phyloP scores from a whole-genome alignment of 2,797 vertebrate species.

The Pelodytes ibericus region DNA sequence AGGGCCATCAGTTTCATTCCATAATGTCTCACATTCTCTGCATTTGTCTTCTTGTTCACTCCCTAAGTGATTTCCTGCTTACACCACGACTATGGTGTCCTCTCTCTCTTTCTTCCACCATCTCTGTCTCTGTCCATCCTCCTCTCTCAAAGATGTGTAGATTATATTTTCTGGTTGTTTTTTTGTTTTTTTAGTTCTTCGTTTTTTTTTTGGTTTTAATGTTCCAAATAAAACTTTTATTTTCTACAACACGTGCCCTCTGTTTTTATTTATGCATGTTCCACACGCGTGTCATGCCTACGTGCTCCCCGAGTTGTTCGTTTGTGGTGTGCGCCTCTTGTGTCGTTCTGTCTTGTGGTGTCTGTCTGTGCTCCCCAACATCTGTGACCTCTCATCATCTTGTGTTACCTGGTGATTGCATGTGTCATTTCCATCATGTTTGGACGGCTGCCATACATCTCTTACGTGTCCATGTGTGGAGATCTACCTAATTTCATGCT shows the following conservation, averaged over 20 bases:
- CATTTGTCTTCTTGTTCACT: neutral
- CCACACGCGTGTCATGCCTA: conserved; percentile 35
- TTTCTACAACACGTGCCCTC: conserved; percentile 56
- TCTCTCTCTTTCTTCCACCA: neutral
- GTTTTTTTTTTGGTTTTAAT: conserved; percentile 18
- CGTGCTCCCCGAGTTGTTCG: conserved; percentile 6
- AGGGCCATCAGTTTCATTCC: neutral
- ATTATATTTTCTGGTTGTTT: conserved; percentile 7
- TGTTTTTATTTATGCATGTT: conserved; percentile 60
- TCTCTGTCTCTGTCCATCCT: conserved; percentile 1
- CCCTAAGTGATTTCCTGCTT: neutral
- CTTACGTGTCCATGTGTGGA: too few relatives aligned
- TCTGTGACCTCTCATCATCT: neutral
- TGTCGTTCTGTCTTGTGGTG: neutral
- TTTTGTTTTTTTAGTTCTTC: conserved; percentile 26
- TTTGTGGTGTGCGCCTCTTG: conserved; percentile 53
- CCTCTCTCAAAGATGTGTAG: conserved; percentile 14
- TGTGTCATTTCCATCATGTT: neutral
- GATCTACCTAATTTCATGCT: too few relatives aligned
- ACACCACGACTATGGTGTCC: neutral
- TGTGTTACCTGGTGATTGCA: neutral
- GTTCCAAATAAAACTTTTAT: conserved; percentile 53
- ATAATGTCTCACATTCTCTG: conserved; percentile 12
- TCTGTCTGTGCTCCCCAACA: neutral
- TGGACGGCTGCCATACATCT: neutral